Conservation (phyloP, 2,797 vertebrate genomes). For the Petrocephalus schoutedeni region DNA sequence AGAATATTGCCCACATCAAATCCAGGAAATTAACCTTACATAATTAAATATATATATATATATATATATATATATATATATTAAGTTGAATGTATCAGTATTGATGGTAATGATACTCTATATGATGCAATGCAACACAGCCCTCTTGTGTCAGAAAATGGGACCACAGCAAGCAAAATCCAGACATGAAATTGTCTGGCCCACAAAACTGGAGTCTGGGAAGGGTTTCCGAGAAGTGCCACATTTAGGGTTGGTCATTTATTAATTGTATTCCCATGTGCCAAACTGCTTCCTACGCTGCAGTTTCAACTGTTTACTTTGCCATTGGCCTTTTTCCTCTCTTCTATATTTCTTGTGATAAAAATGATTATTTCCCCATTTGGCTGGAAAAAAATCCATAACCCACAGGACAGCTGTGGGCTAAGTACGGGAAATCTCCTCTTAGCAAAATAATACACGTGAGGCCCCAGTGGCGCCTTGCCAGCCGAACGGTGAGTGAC, state of each 20-base stretch:
- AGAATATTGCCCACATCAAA: too few species aligned
- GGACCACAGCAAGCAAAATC: conserved; percentile 26
- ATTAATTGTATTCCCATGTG: conserved; percentile 8
- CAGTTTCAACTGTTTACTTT: conserved; percentile 62
- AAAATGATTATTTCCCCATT: conserved; percentile 57
- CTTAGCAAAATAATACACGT: conserved; percentile 30
- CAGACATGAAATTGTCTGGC: conserved; percentile 7
- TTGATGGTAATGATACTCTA: neutral
- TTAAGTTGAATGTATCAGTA: neutral
- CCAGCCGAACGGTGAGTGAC: conserved; percentile 29
- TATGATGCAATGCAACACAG: neutral
- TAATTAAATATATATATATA: neutral
- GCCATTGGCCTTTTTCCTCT: conserved; percentile 50
- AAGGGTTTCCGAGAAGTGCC: conserved; percentile 38
- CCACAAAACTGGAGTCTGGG: conserved; percentile 20
- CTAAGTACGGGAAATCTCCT: conserved; percentile 47
- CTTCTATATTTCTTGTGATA: conserved; percentile 52
- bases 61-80: neutral
- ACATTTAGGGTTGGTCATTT: conserved; percentile 29
- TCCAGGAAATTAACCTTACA: too few species aligned
- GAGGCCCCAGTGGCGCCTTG: conserved; percentile 42
- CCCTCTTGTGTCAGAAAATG: conserved; percentile 36
- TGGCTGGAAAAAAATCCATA: conserved; percentile 48
- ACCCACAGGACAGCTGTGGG: conserved; percentile 48
- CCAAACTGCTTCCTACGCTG: conserved; percentile 30